These are phyloP conservation scores for Tinea semifulvella DNA, from an alignment of 2,888 invertebrate species.

Conservation along the genomic window DNA sequence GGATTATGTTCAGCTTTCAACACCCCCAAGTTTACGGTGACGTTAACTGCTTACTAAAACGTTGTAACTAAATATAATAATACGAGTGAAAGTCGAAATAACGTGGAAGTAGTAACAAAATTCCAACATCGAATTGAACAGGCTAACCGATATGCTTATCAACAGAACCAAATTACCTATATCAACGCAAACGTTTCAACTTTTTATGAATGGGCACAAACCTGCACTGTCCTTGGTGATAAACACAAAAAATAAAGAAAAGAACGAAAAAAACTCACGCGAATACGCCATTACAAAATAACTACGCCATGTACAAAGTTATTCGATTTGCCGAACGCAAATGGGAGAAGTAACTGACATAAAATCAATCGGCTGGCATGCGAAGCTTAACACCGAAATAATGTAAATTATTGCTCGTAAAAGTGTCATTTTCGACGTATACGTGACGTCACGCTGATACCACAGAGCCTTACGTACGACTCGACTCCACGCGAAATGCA, in stretches of 20 bases:
- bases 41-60: constrained; percentile 6
- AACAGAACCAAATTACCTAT: constrained; percentile 12
- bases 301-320: constrained; percentile 52
- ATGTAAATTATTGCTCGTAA: constrained; percentile 65
- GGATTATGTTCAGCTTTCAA: constrained; percentile 8
- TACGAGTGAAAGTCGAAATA: neutral
- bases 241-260: constrained; percentile 24
- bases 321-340: constrained; percentile 60
- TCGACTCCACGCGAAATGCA: constrained; percentile 22
- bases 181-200: constrained; percentile 15
- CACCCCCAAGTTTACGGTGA: neutral
- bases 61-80: constrained; percentile 3
- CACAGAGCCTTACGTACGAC: constrained; percentile 11
- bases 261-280: constrained; percentile 44
- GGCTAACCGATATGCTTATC: constrained; percentile 11
- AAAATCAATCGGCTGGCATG: constrained; percentile 64
- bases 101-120: neutral
- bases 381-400: constrained; percentile 61
- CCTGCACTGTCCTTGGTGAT: constrained; percentile 11
- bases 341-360: constrained; percentile 59
- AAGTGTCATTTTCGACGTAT: constrained; percentile 63
- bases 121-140: constrained; percentile 12
- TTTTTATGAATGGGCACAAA: constrained; percentile 16
- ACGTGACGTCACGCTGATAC: constrained; percentile 49
- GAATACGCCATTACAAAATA: constrained; percentile 58